phyloP scores from a whole-genome alignment of 2,797 vertebrate genomes.

The Pseudopleuronectes americanus region DNA sequence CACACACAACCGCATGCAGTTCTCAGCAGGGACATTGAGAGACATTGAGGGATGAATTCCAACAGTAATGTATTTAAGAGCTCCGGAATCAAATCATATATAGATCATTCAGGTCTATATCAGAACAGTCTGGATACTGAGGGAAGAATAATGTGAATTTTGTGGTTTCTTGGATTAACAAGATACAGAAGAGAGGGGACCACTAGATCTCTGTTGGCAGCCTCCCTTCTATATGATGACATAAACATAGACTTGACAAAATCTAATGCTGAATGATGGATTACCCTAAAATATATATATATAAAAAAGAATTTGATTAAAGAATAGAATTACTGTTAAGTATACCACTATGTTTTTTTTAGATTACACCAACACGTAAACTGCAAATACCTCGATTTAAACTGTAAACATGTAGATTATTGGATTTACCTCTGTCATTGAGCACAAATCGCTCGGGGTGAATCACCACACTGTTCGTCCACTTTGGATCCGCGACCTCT shows the following conservation, averaged over 20 bases:
- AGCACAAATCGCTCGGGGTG: constrained; percentile 45
- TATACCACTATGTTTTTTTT: no score
- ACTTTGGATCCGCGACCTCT: constrained; percentile 65
- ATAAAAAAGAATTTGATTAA: background rate
- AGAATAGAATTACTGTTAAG: background rate
- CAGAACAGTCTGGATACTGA: no score
- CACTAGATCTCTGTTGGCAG: background rate
- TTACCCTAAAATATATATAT: background rate
- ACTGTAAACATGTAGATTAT: background rate
- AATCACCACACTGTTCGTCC: constrained; percentile 34
- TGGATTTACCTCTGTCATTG: constrained; percentile 69
- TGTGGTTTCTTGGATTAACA: background rate
- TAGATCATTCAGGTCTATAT: no score
- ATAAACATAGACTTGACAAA: background rate
- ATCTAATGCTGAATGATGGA: background rate
- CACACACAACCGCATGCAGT: no score
- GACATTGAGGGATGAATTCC: no score
- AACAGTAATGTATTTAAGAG: no score
- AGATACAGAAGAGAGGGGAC: no score
- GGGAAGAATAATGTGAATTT: no score
- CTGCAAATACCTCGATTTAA: no score
- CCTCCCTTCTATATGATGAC: background rate
- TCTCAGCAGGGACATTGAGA: no score
- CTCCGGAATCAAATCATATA: no score
- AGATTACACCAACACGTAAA: no score